These are phyloP conservation scores for Drosophila tsacasi DNA, from an alignment of 1,140 invertebrate species.

Conservation along the genomic window DNA sequence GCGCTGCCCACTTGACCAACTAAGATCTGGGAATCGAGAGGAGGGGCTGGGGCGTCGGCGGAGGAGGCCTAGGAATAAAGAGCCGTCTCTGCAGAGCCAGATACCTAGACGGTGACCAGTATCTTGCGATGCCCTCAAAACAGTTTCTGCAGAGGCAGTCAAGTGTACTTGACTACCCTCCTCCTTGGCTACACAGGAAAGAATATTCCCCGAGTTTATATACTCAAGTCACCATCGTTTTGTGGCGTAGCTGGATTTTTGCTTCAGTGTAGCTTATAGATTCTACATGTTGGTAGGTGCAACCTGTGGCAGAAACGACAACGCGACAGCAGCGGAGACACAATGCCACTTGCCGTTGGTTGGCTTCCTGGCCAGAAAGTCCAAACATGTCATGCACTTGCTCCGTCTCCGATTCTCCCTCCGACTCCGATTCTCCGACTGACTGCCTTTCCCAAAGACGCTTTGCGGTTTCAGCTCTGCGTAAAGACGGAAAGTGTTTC, in stretches of 20 bases:
- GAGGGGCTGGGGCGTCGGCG: neutral
- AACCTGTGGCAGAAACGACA: conserved; percentile 47
- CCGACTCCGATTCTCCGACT: conserved; percentile 27
- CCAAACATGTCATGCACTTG: conserved; percentile 70
- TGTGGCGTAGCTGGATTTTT: neutral
- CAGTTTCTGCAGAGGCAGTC: conserved; percentile 26
- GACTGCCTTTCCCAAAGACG: conserved; percentile 63
- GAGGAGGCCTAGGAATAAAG: conserved; percentile 7
- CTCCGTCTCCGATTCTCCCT: conserved; percentile 28
- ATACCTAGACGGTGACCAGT: conserved; percentile 33
- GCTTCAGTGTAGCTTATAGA: conserved; percentile 27
- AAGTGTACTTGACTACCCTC: conserved; percentile 24
- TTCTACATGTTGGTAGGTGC: conserved; percentile 53
- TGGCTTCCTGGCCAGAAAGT: conserved; percentile 78
- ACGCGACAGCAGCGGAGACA: conserved; percentile 44
- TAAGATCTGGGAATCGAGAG: conserved; percentile 22
- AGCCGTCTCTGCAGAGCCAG: conserved; percentile 2
- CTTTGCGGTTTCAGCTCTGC: conserved; percentile 55
- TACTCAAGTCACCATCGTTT: neutral
- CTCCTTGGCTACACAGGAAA: conserved; percentile 9
- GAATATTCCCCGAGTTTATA: neutral
- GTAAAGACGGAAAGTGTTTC: conserved; percentile 79
- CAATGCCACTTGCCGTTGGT: conserved; percentile 57
- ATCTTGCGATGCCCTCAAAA: conserved; percentile 64
- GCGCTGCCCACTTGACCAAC: conserved; percentile 74